Evolutionary conservation across 2,888 invertebrate genomes (phyloP).

Genomic region (Melanargia galathea): DNA sequence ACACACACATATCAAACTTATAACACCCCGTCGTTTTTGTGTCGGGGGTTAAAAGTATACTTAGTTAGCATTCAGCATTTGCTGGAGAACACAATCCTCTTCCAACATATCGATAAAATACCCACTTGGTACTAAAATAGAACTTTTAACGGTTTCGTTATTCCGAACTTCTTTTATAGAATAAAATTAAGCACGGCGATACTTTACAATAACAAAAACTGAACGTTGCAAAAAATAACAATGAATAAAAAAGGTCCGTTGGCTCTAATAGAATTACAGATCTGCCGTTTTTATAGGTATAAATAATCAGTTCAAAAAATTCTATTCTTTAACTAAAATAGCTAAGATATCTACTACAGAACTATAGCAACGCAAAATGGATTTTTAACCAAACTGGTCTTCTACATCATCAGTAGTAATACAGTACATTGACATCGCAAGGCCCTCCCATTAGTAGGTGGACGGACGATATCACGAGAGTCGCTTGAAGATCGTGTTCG

Average conservation of each 20-base stretch:
- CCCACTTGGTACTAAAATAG: background rate
- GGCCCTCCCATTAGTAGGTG: too few relatives aligned
- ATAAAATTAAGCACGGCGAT: background rate
- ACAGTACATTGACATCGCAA: too few relatives aligned
- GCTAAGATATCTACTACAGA: background rate
- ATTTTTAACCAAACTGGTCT: background rate
- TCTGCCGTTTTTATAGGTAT: background rate
- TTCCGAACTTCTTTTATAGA: background rate
- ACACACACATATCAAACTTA: too few relatives aligned
- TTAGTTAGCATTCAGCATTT: too few relatives aligned
- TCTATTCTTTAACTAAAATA: too few relatives aligned
- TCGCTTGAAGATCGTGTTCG: too few relatives aligned
- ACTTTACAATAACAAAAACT: background rate
- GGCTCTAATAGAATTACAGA: slow-evolving; percentile 14
- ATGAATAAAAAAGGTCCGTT: slow-evolving; percentile 6
- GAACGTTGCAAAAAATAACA: slow-evolving; percentile 3
- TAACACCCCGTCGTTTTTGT: too few relatives aligned
- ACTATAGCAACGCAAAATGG: background rate
- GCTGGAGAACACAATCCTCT: too few relatives aligned
- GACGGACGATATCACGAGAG: too few relatives aligned
- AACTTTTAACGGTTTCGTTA: slow-evolving; percentile 3
- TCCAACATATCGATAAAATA: background rate
- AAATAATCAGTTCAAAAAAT: slow-evolving; percentile 7
- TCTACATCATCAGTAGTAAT: too few relatives aligned
- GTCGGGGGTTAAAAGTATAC: too few relatives aligned